These are phyloP conservation scores for Pollenia griseotomentosa DNA, from an alignment of 2,888 invertebrate species.

Conservation along the genomic window DNA sequence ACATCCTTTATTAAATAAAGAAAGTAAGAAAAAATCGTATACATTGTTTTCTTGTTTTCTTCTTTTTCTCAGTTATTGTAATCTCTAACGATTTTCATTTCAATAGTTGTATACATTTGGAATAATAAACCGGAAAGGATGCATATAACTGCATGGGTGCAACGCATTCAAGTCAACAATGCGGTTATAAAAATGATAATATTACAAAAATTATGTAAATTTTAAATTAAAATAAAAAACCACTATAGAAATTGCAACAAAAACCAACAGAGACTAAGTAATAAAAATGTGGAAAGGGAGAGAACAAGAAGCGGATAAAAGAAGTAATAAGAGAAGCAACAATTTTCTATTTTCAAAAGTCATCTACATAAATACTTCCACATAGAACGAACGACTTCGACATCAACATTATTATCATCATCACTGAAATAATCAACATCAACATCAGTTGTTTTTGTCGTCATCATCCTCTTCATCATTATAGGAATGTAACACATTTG, in stretches of 20 bases:
- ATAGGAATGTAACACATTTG: constrained; percentile 55
- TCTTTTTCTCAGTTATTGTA: constrained; percentile 11
- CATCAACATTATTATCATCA: constrained; percentile 18
- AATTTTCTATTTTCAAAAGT: constrained; percentile 10
- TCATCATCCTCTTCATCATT: constrained; percentile 34
- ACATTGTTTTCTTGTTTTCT: constrained; percentile 4
- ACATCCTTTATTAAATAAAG: constrained; percentile 57
- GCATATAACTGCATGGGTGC: constrained; percentile 72
- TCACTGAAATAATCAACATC: background rate
- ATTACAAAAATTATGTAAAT: constrained; percentile 73
- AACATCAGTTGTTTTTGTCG: background rate
- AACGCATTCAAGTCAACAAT: constrained; percentile 73
- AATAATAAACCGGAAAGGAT: constrained; percentile 73
- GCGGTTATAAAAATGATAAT: constrained; percentile 74
- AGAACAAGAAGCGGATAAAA: constrained; percentile 1
- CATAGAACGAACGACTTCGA: constrained; percentile 15
- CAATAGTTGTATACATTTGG: constrained; percentile 59
- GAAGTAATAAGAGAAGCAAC: constrained; percentile 30
- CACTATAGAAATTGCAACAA: constrained; percentile 59
- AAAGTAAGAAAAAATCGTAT: constrained; percentile 22
- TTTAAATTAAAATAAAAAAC: constrained; percentile 72
- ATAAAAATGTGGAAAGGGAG: background rate
- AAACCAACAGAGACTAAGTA: constrained; percentile 27
- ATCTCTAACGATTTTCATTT: constrained; percentile 62
- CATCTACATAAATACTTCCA: background rate